Conservation (phyloP, 2,888 invertebrate species). For the Acronicta psi region DNA sequence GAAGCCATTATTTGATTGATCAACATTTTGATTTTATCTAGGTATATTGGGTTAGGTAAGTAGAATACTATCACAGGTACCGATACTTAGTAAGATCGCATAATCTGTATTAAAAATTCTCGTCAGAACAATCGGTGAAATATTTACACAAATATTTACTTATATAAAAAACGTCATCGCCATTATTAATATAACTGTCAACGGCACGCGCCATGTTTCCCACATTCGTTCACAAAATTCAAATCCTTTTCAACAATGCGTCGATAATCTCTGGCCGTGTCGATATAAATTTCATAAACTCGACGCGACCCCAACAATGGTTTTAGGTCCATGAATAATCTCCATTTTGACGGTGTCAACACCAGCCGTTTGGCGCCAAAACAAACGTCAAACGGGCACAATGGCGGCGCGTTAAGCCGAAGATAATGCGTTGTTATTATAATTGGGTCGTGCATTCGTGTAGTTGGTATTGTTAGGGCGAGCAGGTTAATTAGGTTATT, state of each 20-base stretch:
- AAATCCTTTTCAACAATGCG: conserved; percentile 60
- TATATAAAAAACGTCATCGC: conserved; percentile 40
- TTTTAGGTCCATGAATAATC: conserved; percentile 62
- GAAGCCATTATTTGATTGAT: too few relatives aligned
- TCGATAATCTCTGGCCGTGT: conserved; percentile 59
- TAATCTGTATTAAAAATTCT: conserved; percentile 1
- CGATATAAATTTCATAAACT: conserved; percentile 64
- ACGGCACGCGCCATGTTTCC: conserved; percentile 57
- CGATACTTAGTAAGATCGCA: too few relatives aligned
- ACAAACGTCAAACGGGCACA: conserved; percentile 59
- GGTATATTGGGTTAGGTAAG: too few relatives aligned
- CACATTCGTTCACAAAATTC: conserved; percentile 59
- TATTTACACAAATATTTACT: conserved; percentile 48
- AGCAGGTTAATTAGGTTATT: conserved; percentile 57
- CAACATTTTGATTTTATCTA: too few relatives aligned
- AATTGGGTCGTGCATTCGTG: conserved; percentile 53
- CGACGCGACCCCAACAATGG: conserved; percentile 53
- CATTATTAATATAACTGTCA: conserved; percentile 59
- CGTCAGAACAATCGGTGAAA: conserved; percentile 14
- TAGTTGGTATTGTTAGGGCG: conserved; percentile 51
- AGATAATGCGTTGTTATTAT: conserved; percentile 61
- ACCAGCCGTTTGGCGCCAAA: conserved; percentile 61
- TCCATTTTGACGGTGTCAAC: conserved; percentile 62
- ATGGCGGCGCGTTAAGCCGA: conserved; percentile 58
- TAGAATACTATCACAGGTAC: too few relatives aligned